phyloP scores from a whole-genome alignment of 2,797 vertebrate species.

The Gadopsis bispinosus region DNA sequence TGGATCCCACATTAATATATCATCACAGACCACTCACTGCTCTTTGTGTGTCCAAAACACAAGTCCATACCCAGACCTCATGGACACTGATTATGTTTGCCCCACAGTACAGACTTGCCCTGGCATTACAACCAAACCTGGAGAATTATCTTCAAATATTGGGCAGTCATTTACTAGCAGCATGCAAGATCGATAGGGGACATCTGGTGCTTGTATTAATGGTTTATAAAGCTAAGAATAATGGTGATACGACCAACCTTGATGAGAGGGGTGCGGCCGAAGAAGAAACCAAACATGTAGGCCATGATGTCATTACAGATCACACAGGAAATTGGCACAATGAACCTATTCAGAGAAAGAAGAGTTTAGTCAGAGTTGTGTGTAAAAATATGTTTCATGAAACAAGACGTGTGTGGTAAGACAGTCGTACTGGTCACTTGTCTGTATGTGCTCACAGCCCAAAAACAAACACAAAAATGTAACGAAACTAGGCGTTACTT shows the following conservation, averaged over 20 bases:
- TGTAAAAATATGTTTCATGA: background rate
- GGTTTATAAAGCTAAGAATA: rapidly evolving
- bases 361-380: background rate
- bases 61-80: background rate
- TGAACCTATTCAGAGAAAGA: conserved; percentile 88
- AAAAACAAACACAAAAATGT: background rate
- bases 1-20: background rate
- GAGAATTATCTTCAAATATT: background rate
- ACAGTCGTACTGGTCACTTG: no score
- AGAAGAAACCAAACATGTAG: conserved; percentile 99
- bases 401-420: background rate
- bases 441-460: no score
- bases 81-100: background rate
- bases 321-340: conserved; percentile 97
- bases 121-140: background rate
- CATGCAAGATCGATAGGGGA: background rate
- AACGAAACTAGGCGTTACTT: background rate
- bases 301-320: conserved; percentile 99
- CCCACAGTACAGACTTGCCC: background rate
- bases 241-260: conserved; percentile 85
- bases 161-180: background rate
- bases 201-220: background rate
- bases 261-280: conserved; percentile 96
- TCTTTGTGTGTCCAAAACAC: background rate
- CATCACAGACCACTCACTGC: background rate